phyloP scores from a whole-genome alignment of 2,113 vertebrate genomes.

The Myiozetetes cayanensis region DNA sequence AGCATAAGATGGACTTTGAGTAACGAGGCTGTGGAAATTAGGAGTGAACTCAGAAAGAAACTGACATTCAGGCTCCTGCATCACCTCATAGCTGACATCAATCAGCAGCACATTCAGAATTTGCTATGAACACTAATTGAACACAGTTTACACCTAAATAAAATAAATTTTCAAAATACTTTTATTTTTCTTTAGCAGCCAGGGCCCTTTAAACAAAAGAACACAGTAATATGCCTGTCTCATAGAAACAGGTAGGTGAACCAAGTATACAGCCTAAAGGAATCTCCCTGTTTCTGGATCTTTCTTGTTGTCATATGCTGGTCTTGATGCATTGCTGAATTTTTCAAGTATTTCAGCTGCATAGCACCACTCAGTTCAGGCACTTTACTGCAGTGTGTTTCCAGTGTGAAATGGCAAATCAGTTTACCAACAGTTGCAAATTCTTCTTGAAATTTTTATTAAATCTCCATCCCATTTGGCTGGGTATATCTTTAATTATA shows the following conservation, averaged over 20 bases:
- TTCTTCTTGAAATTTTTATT: neutral
- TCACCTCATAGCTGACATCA: neutral
- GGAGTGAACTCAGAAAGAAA: neutral
- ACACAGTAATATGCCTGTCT: accelerated
- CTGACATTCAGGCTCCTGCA: neutral
- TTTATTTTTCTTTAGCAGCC: neutral
- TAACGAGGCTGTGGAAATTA: neutral
- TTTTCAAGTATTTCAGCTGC: neutral
- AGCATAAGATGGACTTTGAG: neutral
- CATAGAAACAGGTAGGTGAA: neutral
- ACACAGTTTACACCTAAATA: neutral
- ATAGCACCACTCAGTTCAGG: neutral
- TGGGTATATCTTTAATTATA: neutral
- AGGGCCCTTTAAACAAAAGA: neutral
- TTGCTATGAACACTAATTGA: neutral
- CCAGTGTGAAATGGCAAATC: neutral
- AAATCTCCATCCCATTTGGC: neutral
- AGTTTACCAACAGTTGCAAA: neutral
- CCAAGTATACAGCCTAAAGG: neutral
- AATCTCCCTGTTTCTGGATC: neutral
- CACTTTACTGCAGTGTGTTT: neutral
- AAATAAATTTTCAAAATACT: neutral
- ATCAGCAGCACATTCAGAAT: neutral
- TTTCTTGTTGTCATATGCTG: neutral
- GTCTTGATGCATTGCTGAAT: neutral